Evolutionary conservation across 2,113 vertebrate species (phyloP).

Genomic region (Calcarius ornatus): DNA sequence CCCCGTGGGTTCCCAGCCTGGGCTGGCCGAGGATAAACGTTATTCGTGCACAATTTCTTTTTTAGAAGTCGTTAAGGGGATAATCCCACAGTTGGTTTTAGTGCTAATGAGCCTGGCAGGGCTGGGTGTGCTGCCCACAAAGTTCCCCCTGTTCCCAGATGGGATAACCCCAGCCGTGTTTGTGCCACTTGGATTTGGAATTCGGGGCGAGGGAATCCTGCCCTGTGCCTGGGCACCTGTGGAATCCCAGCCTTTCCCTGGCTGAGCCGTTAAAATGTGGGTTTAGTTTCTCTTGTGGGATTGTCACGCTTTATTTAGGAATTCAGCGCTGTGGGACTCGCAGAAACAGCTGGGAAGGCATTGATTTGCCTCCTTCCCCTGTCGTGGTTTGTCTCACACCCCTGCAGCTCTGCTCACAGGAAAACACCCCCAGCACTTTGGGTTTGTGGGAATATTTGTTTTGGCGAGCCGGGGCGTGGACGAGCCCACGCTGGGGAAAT

Average conservation of each 20-base stretch:
- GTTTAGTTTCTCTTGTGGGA: rapidly evolving
- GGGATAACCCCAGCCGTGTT: rapidly evolving
- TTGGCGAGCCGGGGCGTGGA: rapidly evolving
- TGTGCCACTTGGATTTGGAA: not conserved
- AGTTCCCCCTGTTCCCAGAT: not conserved
- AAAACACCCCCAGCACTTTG: not conserved
- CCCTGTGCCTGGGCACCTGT: not conserved
- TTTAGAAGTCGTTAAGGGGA: not conserved
- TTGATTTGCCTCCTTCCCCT: rapidly evolving
- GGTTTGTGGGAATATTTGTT: not conserved
- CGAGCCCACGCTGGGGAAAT: not conserved
- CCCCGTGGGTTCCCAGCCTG: rapidly evolving
- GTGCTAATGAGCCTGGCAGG: not conserved
- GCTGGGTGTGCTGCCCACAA: not conserved
- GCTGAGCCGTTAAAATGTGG: rapidly evolving
- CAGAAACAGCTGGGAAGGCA: not conserved
- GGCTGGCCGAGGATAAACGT: not conserved
- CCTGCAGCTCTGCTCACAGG: not conserved
- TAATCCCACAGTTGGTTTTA: not conserved
- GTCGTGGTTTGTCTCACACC: rapidly evolving
- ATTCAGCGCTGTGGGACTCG: not conserved
- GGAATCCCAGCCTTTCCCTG: not conserved
- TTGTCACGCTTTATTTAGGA: rapidly evolving
- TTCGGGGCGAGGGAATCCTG: rapidly evolving
- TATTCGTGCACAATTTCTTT: not conserved